Conservation (phyloP, 2,797 vertebrate species). For the Pitangus sulphuratus region DNA sequence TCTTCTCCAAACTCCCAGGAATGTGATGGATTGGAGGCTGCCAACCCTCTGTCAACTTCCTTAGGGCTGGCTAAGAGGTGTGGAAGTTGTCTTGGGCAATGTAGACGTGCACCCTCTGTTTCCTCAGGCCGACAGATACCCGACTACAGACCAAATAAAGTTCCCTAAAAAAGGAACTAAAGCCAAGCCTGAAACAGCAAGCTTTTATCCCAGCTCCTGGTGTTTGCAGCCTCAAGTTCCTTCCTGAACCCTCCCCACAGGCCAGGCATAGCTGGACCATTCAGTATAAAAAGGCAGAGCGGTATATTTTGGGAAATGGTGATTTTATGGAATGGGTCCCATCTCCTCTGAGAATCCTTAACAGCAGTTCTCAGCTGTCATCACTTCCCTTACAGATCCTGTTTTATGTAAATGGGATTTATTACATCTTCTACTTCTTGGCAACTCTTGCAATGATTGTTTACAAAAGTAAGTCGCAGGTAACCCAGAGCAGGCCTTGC, state of each 20-base stretch:
- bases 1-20: background rate
- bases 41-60: background rate
- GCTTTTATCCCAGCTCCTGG: background rate
- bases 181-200: background rate
- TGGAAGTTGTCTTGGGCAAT: background rate
- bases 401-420: slow-evolving; percentile 75
- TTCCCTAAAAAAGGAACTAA: background rate
- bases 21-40: background rate
- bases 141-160: background rate
- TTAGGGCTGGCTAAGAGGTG: background rate
- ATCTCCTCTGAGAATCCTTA: slow-evolving; percentile 47
- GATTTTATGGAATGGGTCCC: background rate
- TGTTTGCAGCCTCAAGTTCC: background rate
- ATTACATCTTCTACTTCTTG: slow-evolving; percentile 80
- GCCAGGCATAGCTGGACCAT: background rate
- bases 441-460: slow-evolving; percentile 79
- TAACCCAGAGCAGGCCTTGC: background rate
- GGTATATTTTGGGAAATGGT: background rate
- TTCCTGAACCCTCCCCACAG: background rate
- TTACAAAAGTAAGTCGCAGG: slow-evolving; percentile 84
- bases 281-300: background rate
- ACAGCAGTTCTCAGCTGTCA: slow-evolving; percentile 74
- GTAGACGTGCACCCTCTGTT: background rate
- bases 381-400: slow-evolving; percentile 83
- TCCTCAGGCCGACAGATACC: background rate